Percentiles rank a stretch among this genome's conserved stretches.
Evolutionary conservation across 2,797 vertebrate genomes (phyloP).

Genomic region (Coregonus sp.): DNA sequence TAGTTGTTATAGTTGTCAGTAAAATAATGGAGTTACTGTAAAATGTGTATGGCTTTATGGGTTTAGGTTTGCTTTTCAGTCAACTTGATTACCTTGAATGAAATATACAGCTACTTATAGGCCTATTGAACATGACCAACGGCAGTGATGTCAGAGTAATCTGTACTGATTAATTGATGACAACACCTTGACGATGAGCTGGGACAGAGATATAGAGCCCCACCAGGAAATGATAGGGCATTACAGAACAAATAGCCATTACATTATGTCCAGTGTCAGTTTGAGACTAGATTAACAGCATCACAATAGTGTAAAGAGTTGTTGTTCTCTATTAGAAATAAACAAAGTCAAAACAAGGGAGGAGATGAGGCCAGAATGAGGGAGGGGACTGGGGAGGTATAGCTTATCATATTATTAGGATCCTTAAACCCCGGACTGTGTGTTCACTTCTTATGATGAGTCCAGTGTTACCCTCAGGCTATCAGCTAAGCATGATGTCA

Average conservation of each 20-base stretch:
- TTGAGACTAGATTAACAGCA: neutral
- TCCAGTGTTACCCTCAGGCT: conserved; percentile 21
- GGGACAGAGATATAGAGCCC: conserved; percentile 35
- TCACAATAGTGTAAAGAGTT: conserved; percentile 11
- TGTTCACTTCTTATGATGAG: neutral
- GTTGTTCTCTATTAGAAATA: conserved; percentile 25
- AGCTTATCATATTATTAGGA: neutral
- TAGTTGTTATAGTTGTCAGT: too few relatives aligned
- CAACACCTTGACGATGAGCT: neutral
- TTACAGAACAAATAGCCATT: conserved; percentile 15
- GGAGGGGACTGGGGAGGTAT: neutral
- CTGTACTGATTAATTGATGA: conserved; percentile 13
- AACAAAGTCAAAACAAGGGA: conserved; percentile 12
- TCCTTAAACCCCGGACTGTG: neutral
- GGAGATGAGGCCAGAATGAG: neutral
- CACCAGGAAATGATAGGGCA: conserved; percentile 59
- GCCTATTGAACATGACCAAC: too few relatives aligned
- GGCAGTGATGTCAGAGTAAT: neutral
- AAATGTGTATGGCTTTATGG: neutral
- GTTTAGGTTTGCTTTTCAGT: neutral
- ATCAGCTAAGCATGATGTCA: conserved; percentile 32
- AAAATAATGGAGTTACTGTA: too few relatives aligned
- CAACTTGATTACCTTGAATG: neutral
- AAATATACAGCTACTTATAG: neutral
- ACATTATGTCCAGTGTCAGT: conserved; percentile 37